Base-by-base conservation (phyloP, 2,797 vertebrate genomes). In the Enteromius thamalakanensis region DNA sequence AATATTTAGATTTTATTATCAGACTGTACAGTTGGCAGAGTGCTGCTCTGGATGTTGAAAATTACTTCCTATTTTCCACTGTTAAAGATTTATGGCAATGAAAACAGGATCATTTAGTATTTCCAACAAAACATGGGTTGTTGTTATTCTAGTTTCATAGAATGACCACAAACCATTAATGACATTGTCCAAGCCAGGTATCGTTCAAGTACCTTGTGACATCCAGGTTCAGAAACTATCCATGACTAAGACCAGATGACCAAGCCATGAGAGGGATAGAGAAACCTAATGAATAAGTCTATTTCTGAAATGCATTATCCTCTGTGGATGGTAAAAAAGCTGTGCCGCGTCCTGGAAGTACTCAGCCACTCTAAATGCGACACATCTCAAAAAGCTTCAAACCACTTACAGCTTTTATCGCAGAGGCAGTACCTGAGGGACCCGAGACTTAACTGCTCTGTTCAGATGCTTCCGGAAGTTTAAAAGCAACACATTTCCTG, bases 1-100 rank as follows among this genome's bases (percentile, higher is more conserved):
- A 77, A 17, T 85, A 84, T 86, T 85, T 86, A 58, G 70, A 88
- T 88, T 87, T 86, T 74, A 88, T 87, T 87, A 87, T 82, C 78
- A 78, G 68, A 83, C 68, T 58, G 37, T 68, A 42, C 79, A 78
- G 78, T 67, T 71, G 12, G 72, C 49, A 71, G 67, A 79, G 67
- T 85, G 79, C 79, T 89, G 82, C 62, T 87, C 81, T 75, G 74
- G 82, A 80, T 65, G 65, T 8, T 82, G 45, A 78, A 83, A 29
- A 34, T 53, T 3, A 17, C 26, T 70, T 82, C 62, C 47, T 26
- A 58, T 71, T 82, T 80, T 29, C 45, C 10, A 40, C 45, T 72
- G 55, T 45, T 51, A 40, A 29, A 4, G 32, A 64, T 64, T 47
- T 37, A 53, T 60, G 34, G 34, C 15, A 26, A 58, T n/a, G 15